Percentiles rank a stretch among this genome's conserved stretches.
Conservation (phyloP, 2,888 invertebrate genomes). For the Spialia ferax region DNA sequence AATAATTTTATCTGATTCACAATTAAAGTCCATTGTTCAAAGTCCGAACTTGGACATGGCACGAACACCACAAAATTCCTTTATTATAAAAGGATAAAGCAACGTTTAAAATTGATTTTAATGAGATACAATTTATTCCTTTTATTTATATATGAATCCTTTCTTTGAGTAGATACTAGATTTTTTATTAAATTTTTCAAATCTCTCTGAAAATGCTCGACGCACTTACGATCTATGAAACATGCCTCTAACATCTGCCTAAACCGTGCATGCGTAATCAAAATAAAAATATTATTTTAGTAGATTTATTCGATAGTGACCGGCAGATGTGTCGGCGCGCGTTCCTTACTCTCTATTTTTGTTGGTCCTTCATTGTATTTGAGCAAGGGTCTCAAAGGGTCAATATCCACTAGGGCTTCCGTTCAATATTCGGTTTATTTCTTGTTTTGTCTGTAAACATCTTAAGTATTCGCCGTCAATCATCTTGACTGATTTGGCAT, state of each 20-base stretch:
- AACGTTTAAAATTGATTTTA: conserved; percentile 9
- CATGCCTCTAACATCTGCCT: conserved; percentile 76
- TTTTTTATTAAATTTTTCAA: no score
- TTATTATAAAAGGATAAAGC: conserved; percentile 15
- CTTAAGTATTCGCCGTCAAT: conserved; percentile 67
- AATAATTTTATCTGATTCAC: conserved; percentile 38
- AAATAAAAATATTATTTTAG: conserved; percentile 86
- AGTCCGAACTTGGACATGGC: conserved; percentile 30
- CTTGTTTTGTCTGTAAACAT: conserved; percentile 74
- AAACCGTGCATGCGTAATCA: conserved; percentile 81
- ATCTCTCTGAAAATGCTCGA: conserved; percentile 34
- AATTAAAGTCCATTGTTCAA: conserved; percentile 35
- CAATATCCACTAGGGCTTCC: conserved; percentile 79
- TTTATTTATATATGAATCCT: not conserved
- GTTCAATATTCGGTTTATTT: conserved; percentile 67
- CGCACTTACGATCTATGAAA: conserved; percentile 53
- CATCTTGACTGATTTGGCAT: conserved; percentile 53
- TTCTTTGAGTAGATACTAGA: no score
- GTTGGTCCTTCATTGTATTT: conserved; percentile 77
- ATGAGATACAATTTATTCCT: not conserved
- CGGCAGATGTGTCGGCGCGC: conserved; percentile 79
- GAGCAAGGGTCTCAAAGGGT: conserved; percentile 72
- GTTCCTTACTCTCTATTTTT: conserved; percentile 75
- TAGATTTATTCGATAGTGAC: conserved; percentile 84
- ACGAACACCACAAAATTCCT: conserved; percentile 29